A percentile compares a stretch with the other conserved stretches of the same genome.
phyloP scores from a whole-genome alignment of 2,113 vertebrate species.

The Rhadina sibilatrix region DNA sequence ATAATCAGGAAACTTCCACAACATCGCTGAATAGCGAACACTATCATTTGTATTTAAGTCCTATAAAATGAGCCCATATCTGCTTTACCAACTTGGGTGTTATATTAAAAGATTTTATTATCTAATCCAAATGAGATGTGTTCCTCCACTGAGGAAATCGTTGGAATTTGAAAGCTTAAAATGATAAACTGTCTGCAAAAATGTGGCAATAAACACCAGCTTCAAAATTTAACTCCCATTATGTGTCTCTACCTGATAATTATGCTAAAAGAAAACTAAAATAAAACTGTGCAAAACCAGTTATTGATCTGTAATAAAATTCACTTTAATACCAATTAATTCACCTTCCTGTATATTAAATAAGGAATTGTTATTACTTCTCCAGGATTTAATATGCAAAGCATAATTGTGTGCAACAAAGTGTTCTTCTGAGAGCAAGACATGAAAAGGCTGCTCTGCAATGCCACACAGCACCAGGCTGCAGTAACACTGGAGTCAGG shows the following conservation, averaged over 20 bases:
- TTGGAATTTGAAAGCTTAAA: neutral
- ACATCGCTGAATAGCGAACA: neutral
- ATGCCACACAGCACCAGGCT: neutral
- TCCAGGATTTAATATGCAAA: neutral
- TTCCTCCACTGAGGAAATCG: neutral
- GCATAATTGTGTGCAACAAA: neutral
- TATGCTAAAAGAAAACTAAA: slow-evolving; percentile 26
- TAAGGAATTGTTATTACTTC: neutral
- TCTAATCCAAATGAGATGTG: neutral
- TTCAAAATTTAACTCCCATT: neutral
- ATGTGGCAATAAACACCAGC: neutral
- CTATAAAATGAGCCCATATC: neutral
- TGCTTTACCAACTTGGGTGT: neutral
- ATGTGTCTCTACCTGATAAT: neutral
- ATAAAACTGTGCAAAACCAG: neutral
- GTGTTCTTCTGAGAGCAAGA: neutral
- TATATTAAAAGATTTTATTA: neutral
- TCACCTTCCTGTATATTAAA: slow-evolving; percentile 4
- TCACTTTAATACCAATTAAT: slow-evolving; percentile 40
- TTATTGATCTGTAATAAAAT: slow-evolving; percentile 14
- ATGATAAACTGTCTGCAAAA: neutral
- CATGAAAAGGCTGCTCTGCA: neutral
- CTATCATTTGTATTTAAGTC: neutral
- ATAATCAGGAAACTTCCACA: neutral
- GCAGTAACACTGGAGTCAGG: neutral